phyloP scores from a whole-genome alignment of 30 jellyfish, hydroid and myxozoan genomes.

The Chrysaora quinquecirrha region DNA sequence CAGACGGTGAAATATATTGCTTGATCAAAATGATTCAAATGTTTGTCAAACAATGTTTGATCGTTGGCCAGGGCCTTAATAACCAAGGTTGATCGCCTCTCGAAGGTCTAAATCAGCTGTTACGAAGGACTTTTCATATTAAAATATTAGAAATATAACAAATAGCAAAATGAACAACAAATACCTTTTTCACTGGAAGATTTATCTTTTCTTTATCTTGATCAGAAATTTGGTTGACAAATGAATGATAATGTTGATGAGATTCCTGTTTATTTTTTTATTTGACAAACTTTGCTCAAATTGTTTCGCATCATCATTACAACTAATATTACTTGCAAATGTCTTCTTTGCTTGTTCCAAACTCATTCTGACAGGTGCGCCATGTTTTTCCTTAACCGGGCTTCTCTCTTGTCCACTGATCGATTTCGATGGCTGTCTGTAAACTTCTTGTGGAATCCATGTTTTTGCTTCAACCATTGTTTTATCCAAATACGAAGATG shows the following conservation, averaged over 20 bases:
- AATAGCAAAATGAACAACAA: background rate
- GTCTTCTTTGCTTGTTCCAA: background rate
- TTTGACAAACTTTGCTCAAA: background rate
- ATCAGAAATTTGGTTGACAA: background rate
- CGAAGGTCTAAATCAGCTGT: no score
- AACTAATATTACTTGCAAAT: no score
- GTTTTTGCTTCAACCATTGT: slow-evolving; percentile 80
- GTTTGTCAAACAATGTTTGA: no score
- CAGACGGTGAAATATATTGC: no score
- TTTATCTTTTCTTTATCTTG: background rate
- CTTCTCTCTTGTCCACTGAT: slow-evolving; percentile 21
- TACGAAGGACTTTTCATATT: no score
- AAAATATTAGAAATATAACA: background rate
- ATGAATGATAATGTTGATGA: background rate
- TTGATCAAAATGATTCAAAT: no score
- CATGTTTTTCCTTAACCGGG: slow-evolving; percentile 55
- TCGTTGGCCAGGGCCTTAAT: no score
- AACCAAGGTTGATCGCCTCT: no score
- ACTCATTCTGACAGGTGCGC: slow-evolving; percentile 36
- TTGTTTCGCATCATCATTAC: slow-evolving; percentile 5
- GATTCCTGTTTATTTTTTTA: background rate
- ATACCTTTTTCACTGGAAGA: background rate
- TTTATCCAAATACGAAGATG: slow-evolving; percentile 61
- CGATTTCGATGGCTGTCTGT: slow-evolving; percentile 59
- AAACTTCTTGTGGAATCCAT: slow-evolving; percentile 80